phyloP scores from a whole-genome alignment of 2,797 vertebrate genomes.

The Cottoperca gobio region DNA sequence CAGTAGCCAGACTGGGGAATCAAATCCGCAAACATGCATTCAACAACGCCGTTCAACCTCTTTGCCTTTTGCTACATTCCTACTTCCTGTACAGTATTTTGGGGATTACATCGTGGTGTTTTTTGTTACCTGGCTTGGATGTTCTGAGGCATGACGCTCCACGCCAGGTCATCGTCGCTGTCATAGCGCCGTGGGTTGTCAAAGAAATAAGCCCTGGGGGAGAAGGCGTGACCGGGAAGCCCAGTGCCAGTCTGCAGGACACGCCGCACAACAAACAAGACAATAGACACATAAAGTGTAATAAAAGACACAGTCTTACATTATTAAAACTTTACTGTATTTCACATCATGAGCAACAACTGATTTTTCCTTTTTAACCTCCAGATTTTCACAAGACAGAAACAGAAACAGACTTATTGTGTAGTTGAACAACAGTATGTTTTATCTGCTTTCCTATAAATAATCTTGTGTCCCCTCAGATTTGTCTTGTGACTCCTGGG shows the following conservation, averaged over 20 bases:
- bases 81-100: not conserved
- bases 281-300: not conserved
- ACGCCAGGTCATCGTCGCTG: conserved; percentile 95
- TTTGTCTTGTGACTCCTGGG: conserved; percentile 1
- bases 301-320: not conserved
- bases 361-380: not conserved
- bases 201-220: conserved; percentile 94
- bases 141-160: conserved; percentile 93
- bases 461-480: not conserved
- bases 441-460: not conserved
- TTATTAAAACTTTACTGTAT: not conserved
- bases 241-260: conserved; percentile 82
- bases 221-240: conserved; percentile 91
- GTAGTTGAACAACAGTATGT: not conserved
- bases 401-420: not conserved
- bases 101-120: not conserved
- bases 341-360: not conserved
- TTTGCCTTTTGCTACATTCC: not conserved
- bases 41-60: not conserved
- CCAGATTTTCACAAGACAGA: not conserved
- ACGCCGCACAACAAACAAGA: not conserved
- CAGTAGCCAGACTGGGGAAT: conserved; percentile 87
- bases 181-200: conserved; percentile 97
- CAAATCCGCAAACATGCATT: conserved; percentile 10
- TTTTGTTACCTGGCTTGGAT: conserved; percentile 89